A percentile compares a stretch with the other conserved stretches of the same genome.
These are phyloP conservation scores for Mimas tiliae DNA, from an alignment of 2,888 invertebrate species.

Conservation along the genomic window DNA sequence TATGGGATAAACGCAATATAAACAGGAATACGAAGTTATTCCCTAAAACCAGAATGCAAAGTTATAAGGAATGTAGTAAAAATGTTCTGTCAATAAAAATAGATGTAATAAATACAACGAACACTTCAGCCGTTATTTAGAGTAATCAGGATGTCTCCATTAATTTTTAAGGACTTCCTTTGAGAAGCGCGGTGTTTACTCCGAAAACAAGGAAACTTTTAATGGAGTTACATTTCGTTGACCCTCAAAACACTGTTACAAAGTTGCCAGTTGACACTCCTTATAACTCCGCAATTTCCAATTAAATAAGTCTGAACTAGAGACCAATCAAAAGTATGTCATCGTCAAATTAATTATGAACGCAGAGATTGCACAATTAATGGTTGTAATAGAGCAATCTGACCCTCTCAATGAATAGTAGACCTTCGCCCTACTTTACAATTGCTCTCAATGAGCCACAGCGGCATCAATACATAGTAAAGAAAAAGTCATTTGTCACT, in stretches of 20 bases:
- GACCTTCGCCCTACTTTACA: constrained; percentile 18
- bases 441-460: constrained; percentile 8
- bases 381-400: constrained; percentile 20
- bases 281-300: constrained; percentile 28
- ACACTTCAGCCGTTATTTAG: constrained; percentile 57
- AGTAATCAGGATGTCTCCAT: constrained; percentile 80
- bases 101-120: constrained; percentile 62
- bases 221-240: constrained; percentile 80
- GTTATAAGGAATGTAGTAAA: constrained; percentile 56
- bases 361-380: constrained; percentile 21
- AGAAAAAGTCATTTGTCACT: no score
- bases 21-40: constrained; percentile 50
- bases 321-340: constrained; percentile 11
- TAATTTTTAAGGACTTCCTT: constrained; percentile 83
- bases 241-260: constrained; percentile 61
- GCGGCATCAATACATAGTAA: neutral
- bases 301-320: constrained; percentile 24
- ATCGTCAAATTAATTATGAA: constrained; percentile 11
- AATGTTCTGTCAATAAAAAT: constrained; percentile 58
- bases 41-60: constrained; percentile 49
- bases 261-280: constrained; percentile 37
- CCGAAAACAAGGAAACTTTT: constrained; percentile 79
- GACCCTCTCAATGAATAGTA: constrained; percentile 10
- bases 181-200: constrained; percentile 74
- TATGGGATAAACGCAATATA: constrained; percentile 58